These are phyloP conservation scores for Tachystola acroxantha DNA, from an alignment of 2,888 invertebrate genomes.

Conservation along the genomic window DNA sequence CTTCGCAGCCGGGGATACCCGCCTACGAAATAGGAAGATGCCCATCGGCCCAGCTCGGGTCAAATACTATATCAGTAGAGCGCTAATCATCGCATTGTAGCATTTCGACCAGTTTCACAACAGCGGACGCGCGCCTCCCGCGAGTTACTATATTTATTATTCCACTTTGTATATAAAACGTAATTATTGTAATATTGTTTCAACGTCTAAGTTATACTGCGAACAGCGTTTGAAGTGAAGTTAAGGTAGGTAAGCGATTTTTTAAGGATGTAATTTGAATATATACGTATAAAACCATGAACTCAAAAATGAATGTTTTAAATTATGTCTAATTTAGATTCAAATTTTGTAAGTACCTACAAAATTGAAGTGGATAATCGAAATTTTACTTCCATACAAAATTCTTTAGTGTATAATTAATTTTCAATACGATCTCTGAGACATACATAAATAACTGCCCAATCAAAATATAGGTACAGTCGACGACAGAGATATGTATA, in stretches of 20 bases:
- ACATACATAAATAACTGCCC: too few relatives aligned
- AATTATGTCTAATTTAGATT: too few relatives aligned
- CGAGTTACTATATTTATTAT: constrained; percentile 3
- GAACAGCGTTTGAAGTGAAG: neutral
- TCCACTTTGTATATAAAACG: neutral
- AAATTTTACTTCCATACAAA: neutral
- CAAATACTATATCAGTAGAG: constrained; percentile 15
- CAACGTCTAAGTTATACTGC: neutral
- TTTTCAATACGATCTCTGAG: too few relatives aligned
- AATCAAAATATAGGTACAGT: too few relatives aligned
- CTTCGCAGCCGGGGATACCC: too few relatives aligned
- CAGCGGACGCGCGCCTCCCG: constrained; percentile 39
- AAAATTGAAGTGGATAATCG: neutral
- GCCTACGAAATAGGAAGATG: neutral
- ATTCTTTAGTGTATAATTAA: too few relatives aligned
- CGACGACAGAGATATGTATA: too few relatives aligned
- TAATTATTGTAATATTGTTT: neutral
- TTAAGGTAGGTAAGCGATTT: neutral
- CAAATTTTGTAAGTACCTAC: too few relatives aligned
- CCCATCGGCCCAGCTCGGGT: constrained; percentile 3
- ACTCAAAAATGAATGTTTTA: too few relatives aligned
- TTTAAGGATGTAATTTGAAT: too few relatives aligned
- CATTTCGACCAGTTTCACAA: constrained; percentile 39
- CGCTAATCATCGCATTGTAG: constrained; percentile 16
- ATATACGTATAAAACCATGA: too few relatives aligned